A percentile compares a stretch with the other conserved stretches of the same genome.
phyloP scores from a whole-genome alignment of 2,113 vertebrate species.

The Phalacrocorax aristotelis region DNA sequence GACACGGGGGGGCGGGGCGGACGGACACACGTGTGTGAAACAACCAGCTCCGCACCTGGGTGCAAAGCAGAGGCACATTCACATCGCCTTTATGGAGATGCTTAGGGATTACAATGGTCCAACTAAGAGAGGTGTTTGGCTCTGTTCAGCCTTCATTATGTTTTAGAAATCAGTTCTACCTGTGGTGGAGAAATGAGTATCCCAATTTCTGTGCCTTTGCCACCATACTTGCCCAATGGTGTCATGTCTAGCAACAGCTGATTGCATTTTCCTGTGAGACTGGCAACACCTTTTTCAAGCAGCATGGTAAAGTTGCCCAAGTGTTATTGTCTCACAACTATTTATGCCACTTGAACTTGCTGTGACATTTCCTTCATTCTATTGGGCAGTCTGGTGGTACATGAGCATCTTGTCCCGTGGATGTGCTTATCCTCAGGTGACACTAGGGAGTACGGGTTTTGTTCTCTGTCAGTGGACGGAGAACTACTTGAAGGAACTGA shows the following conservation, averaged over 20 bases:
- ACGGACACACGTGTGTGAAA: neutral
- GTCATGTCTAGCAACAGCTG: neutral
- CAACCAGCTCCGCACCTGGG: accelerated
- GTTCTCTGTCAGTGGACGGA: neutral
- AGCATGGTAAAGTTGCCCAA: neutral
- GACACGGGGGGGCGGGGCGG: too few relatives aligned
- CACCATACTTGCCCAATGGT: neutral
- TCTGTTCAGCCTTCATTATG: neutral
- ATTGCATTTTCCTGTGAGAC: neutral
- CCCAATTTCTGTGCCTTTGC: neutral
- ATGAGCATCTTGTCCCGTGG: neutral
- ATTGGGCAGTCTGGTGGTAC: too few relatives aligned
- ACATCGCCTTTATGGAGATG: neutral
- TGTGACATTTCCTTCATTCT: too few relatives aligned
- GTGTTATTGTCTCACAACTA: neutral
- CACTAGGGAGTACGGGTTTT: too few relatives aligned
- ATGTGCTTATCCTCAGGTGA: neutral
- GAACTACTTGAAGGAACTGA: neutral
- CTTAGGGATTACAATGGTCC: neutral
- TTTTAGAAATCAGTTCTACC: neutral
- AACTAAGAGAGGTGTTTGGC: neutral
- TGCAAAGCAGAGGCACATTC: neutral
- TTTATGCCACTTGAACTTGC: neutral
- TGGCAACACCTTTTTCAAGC: neutral
- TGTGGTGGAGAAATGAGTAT: neutral